Percentiles rank a stretch among this genome's conserved stretches.
Evolutionary conservation across 1,140 invertebrate species (phyloP).

Genomic region (Drosophila sturtevanti): DNA sequence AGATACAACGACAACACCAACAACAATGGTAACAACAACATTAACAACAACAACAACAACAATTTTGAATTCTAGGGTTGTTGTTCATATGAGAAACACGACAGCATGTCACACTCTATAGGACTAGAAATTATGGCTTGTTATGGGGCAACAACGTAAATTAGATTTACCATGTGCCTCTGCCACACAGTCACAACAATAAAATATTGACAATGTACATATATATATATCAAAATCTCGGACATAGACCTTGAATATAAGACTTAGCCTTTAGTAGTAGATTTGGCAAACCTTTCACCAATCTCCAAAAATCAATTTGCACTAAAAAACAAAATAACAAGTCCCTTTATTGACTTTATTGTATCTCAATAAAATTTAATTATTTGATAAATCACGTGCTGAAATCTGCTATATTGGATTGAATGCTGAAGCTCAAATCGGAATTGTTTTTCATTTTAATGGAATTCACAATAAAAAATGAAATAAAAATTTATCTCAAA

Average conservation of each 20-base stretch:
- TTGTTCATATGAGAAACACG: neutral
- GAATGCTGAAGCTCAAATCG: too few relatives aligned
- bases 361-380: too few relatives aligned
- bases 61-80: conserved; percentile 41
- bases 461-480: too few relatives aligned
- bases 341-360: too few relatives aligned
- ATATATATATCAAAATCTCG: neutral
- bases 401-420: too few relatives aligned
- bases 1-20: conserved; percentile 30
- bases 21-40: conserved; percentile 19
- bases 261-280: too few relatives aligned
- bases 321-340: too few relatives aligned
- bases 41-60: conserved; percentile 17
- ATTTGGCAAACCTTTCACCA: neutral
- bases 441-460: too few relatives aligned
- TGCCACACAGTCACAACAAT: neutral
- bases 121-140: conserved; percentile 33
- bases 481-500: too few relatives aligned
- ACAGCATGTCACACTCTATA: neutral
- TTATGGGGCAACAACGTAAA: conserved; percentile 10
- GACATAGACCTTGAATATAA: neutral
- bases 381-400: too few relatives aligned
- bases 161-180: conserved; percentile 14
- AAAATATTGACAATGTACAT: neutral
- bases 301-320: neutral